These are phyloP conservation scores for Sceloporus undulatus DNA, from an alignment of 2,113 vertebrate genomes.

Conservation along the genomic window DNA sequence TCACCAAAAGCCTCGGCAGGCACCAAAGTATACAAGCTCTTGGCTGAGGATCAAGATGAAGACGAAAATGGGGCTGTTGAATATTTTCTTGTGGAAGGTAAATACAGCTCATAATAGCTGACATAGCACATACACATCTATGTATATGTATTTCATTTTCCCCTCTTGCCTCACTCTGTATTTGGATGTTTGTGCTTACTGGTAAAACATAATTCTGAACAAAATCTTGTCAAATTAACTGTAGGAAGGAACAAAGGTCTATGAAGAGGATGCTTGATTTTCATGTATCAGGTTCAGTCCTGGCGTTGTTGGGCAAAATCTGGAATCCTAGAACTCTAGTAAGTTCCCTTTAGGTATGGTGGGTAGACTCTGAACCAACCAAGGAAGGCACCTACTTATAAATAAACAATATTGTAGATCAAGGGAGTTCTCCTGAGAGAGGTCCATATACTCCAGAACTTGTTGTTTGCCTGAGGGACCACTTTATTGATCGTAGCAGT, in stretches of 20 bases:
- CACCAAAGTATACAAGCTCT: slow-evolving; percentile 85
- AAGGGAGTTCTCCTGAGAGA: no score
- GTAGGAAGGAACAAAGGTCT: not conserved
- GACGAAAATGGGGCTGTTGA: slow-evolving; percentile 86
- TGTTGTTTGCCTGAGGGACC: no score
- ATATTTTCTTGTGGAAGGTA: slow-evolving; percentile 90
- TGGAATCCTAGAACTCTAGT: no score
- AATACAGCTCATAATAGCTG: not conserved
- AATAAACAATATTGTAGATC: no score
- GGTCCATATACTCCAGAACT: no score
- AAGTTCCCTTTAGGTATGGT: no score
- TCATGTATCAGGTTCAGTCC: no score
- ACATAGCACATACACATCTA: no score
- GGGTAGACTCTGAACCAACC: no score
- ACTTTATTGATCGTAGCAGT: no score
- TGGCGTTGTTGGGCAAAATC: no score
- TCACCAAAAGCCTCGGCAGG: slow-evolving; percentile 76
- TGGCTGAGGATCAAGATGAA: slow-evolving; percentile 85
- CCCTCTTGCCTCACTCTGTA: not conserved
- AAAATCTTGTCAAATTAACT: not conserved
- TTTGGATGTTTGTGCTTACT: not conserved
- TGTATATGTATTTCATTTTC: not conserved
- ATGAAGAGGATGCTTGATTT: not conserved
- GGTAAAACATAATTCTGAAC: not conserved
- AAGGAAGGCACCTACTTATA: no score